phyloP scores from a whole-genome alignment of 2,888 invertebrate genomes.

The Parelbella ahira region DNA sequence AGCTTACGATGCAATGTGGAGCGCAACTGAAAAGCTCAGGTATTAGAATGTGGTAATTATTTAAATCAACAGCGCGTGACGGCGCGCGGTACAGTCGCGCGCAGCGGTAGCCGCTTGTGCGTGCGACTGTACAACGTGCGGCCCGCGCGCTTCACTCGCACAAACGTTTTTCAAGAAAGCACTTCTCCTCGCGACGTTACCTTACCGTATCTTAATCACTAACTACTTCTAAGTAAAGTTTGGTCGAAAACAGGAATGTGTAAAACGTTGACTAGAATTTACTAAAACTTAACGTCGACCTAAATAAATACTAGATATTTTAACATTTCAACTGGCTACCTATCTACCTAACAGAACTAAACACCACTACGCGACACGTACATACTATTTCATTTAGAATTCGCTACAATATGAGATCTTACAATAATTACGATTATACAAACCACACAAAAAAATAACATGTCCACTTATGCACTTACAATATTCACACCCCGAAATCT shows the following conservation, averaged over 20 bases:
- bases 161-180: slow-evolving; percentile 23
- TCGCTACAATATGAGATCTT: slow-evolving; percentile 68
- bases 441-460: slow-evolving; percentile 42
- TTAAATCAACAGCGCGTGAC: slow-evolving; percentile 64
- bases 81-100: slow-evolving; percentile 46
- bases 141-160: no score
- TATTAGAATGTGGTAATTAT: slow-evolving; percentile 62
- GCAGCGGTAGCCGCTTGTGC: slow-evolving; percentile 31
- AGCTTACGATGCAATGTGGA: slow-evolving; percentile 32
- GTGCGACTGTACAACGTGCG: no score
- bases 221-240: slow-evolving; percentile 59
- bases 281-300: slow-evolving; percentile 78
- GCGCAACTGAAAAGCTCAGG: slow-evolving; percentile 53
- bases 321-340: slow-evolving; percentile 58
- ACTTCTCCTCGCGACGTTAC: slow-evolving; percentile 18
- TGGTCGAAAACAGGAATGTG: slow-evolving; percentile 80
- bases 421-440: slow-evolving; percentile 44
- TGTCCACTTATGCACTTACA: slow-evolving; percentile 31
- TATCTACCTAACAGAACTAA: slow-evolving; percentile 48
- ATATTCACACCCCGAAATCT: slow-evolving; percentile 22
- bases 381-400: slow-evolving; percentile 44
- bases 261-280: slow-evolving; percentile 81
- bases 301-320: slow-evolving; percentile 71
- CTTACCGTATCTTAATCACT: slow-evolving; percentile 33
- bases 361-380: slow-evolving; percentile 37